Evolutionary conservation across 64 coral and sea anemone genomes (phyloP), one percentile per base, ranked within the genome.

Genomic region (Acropora yongei): DNA sequence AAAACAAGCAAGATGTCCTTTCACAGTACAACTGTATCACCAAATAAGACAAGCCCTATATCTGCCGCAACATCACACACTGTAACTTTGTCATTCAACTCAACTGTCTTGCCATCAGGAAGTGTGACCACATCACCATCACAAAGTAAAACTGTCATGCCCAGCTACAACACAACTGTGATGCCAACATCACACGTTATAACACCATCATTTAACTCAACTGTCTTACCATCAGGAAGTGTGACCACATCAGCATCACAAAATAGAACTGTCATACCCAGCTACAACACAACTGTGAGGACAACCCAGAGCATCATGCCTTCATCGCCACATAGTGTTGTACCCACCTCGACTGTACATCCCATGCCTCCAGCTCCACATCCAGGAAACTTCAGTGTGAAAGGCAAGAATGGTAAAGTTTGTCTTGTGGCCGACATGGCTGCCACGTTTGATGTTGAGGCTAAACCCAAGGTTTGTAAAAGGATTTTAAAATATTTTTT

Each of bases 361-460:
- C 71, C 88, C 4, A 78, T 50, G 6, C 71, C 82, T 19, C 55
- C 83, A 13, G 48, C 74, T 61, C 81, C 55, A 14, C 1, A 4
- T 10, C 74, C 55, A 49, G 90, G 90, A 39, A 86, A 92, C 50
- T 92, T 86, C 47, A 44, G 41, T 18, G 74, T 92, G 0, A 79
- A 65, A 12, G 39, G 51, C 4, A 78, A 80, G 3, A 87, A 87
- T 16, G 12, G 57, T 17, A 87, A 0, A 13, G 42, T 61, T 2
- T 92, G 90, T 47, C 44, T 92, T 13, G 18, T 87, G 44, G 80
- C 80, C 44, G 44, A 83, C 57, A 83, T 83, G 80, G 80, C 40
- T 45, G 80, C 80, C 0, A 83, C 2, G 8, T 83, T 83, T 83
- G 42, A 83, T 68, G 30, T 68, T 14, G 2, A 9, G 5, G 65